A percentile compares a stretch with the other conserved stretches of the same genome.
These are phyloP conservation scores for Hofmannophila pseudospretella DNA, from an alignment of 2,888 invertebrate species.

Conservation along the genomic window DNA sequence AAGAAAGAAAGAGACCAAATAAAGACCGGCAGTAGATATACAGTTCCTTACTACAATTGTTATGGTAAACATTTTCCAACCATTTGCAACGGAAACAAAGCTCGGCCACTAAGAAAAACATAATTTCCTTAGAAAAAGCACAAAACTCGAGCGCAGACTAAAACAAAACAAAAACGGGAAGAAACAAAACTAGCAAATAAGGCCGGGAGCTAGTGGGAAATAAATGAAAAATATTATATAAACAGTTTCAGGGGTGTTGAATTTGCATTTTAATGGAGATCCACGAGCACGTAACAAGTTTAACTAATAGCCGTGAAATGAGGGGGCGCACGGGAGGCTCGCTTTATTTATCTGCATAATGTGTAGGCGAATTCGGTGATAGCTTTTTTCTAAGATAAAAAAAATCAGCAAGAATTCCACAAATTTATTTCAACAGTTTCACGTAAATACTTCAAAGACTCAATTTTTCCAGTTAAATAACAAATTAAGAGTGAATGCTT, in stretches of 20 bases:
- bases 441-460: too few relatives aligned
- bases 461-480: too few relatives aligned
- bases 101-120: conserved; percentile 12
- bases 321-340: conserved; percentile 36
- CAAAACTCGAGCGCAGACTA: neutral
- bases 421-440: too few relatives aligned
- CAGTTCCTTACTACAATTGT: conserved; percentile 1
- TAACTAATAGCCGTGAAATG: conserved; percentile 73
- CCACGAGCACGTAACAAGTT: conserved; percentile 73
- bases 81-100: conserved; percentile 16
- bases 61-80: conserved; percentile 15
- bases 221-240: conserved; percentile 55
- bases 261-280: conserved; percentile 78
- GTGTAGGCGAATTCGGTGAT: too few relatives aligned
- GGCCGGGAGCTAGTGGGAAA: conserved; percentile 25
- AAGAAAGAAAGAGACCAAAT: too few relatives aligned
- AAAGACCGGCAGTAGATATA: too few relatives aligned
- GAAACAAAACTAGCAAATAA: conserved; percentile 5
- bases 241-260: conserved; percentile 65
- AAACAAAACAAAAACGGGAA: conserved; percentile 2
- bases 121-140: conserved; percentile 13
- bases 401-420: too few relatives aligned
- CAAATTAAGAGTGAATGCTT: too few relatives aligned
- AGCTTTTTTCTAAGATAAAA: too few relatives aligned
- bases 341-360: neutral